These are phyloP conservation scores for Sprattus sprattus DNA, from an alignment of 2,113 vertebrate species.

Conservation along the genomic window DNA sequence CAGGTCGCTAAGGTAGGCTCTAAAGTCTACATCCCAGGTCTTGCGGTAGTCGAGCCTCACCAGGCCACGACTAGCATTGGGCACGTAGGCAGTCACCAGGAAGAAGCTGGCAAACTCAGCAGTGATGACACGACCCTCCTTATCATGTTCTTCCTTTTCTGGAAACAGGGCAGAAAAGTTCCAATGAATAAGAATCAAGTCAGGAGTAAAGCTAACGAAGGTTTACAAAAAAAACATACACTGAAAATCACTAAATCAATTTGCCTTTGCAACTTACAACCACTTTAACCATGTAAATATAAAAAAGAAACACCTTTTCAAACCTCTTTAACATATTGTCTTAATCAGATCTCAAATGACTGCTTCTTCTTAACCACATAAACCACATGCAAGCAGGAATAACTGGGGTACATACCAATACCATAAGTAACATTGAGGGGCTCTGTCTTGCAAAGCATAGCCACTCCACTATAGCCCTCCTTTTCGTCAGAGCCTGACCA, in stretches of 20 bases:
- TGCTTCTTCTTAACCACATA: too few species aligned
- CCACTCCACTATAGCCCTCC: constrained; percentile 87
- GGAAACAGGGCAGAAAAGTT: constrained; percentile 14
- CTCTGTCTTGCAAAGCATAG: constrained; percentile 82
- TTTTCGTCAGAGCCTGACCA: constrained; percentile 82
- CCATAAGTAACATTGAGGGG: constrained; percentile 83
- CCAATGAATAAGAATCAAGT: background rate
- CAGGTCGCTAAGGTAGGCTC: constrained; percentile 75
- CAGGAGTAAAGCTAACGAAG: background rate
- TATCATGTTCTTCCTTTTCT: constrained; percentile 90
- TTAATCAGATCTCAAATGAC: too few species aligned
- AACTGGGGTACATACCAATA: constrained; percentile 73
- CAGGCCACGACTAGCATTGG: constrained; percentile 81
- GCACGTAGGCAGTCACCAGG: constrained; percentile 83
- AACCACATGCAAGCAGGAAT: background rate
- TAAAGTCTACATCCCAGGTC: constrained; percentile 85
- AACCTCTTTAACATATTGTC: too few species aligned
- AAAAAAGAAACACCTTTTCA: too few species aligned
- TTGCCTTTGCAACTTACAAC: too few species aligned
- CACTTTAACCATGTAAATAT: too few species aligned
- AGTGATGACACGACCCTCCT: constrained; percentile 87
- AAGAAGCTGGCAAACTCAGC: constrained; percentile 81
- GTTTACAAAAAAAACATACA: background rate
- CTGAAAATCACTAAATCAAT: background rate
- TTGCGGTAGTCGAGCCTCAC: constrained; percentile 85